Evolutionary conservation across 2,113 vertebrate species (phyloP).

Genomic region (Stercorarius parasiticus): DNA sequence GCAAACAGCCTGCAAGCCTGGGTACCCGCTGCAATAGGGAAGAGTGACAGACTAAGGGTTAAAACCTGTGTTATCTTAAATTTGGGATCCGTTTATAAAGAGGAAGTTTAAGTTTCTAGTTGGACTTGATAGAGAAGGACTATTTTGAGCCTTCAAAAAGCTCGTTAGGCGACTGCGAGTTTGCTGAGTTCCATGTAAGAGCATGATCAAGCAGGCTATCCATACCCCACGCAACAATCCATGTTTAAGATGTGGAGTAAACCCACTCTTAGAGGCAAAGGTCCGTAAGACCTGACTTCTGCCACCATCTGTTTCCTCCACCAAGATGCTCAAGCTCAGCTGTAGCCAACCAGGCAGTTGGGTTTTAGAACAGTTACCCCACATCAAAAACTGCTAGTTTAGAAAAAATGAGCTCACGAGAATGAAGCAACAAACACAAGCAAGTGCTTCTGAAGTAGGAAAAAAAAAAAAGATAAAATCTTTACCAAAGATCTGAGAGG

Average conservation of each 20-base stretch:
- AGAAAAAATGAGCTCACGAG: neutral
- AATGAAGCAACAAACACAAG: neutral
- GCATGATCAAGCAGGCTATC: neutral
- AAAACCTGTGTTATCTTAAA: neutral
- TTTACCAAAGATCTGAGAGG: neutral
- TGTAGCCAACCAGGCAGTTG: neutral
- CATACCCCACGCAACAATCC: neutral
- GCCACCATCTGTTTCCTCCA: neutral
- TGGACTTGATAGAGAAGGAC: neutral
- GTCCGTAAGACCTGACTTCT: neutral
- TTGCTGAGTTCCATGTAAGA: neutral
- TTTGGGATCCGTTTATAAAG: neutral
- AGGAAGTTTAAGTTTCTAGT: neutral
- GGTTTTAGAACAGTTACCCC: neutral
- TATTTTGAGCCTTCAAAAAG: neutral
- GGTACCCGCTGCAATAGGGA: neutral
- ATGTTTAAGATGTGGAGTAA: neutral
- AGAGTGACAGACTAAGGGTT: neutral
- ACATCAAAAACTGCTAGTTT: neutral
- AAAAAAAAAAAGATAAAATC: neutral
- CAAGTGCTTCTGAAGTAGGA: neutral
- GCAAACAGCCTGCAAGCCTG: neutral
- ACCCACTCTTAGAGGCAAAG: neutral
- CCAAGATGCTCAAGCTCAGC: neutral
- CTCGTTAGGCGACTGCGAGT: neutral